These are phyloP conservation scores for Drosophila elegans DNA, from an alignment of 1,140 invertebrate species.

Conservation along the genomic window DNA sequence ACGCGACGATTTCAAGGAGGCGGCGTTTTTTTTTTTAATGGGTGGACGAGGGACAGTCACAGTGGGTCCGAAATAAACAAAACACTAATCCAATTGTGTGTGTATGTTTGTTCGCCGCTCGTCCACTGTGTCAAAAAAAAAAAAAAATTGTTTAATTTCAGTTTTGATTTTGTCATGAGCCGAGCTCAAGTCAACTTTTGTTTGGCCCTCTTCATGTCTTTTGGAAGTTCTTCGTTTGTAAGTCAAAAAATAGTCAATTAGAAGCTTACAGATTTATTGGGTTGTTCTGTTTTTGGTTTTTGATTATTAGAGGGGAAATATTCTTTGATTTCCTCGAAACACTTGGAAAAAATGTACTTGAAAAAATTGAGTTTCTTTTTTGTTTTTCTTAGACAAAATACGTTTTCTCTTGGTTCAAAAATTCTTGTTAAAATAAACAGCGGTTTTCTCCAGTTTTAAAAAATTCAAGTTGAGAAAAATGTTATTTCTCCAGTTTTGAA, in stretches of 20 bases:
- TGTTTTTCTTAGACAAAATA: too few relatives aligned
- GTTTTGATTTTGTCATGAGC: conserved; percentile 49
- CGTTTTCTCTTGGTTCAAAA: not conserved
- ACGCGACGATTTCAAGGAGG: conserved; percentile 17
- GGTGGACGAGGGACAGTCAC: conserved; percentile 35
- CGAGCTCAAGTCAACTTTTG: conserved; percentile 44
- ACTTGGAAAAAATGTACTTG: conserved; percentile 49
- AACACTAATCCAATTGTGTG: conserved; percentile 83
- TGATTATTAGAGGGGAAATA: conserved; percentile 44
- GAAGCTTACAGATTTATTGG: conserved; percentile 1
- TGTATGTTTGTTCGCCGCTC: conserved; percentile 70
- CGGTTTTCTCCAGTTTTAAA: not conserved
- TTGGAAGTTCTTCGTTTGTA: conserved; percentile 1
- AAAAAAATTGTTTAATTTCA: conserved; percentile 28
- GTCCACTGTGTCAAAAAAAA: conserved; percentile 21
- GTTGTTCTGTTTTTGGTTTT: not conserved
- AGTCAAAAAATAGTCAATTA: conserved; percentile 3
- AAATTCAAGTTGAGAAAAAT: not conserved
- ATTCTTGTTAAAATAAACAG: not conserved
- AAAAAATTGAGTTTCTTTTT: conserved; percentile 23
- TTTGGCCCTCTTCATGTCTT: conserved; percentile 57
- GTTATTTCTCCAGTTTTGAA: not conserved
- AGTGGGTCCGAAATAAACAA: conserved; percentile 63
- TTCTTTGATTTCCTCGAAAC: conserved; percentile 21
- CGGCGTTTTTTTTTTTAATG: conserved; percentile 12